phyloP scores from a whole-genome alignment of 1,140 invertebrate genomes.

The Halesus radiatus region DNA sequence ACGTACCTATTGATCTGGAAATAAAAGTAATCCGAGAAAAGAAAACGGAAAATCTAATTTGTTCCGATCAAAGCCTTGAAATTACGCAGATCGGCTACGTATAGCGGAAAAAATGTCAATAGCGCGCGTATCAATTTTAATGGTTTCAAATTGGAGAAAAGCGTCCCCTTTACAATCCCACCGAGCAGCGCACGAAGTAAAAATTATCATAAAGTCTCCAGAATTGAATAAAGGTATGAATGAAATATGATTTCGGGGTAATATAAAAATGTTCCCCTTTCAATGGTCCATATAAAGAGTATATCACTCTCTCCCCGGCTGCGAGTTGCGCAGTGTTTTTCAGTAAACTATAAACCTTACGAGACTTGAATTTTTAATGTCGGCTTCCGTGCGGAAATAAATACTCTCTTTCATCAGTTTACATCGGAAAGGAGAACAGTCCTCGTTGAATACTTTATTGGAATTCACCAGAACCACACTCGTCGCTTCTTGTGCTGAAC shows the following conservation, averaged over 20 bases:
- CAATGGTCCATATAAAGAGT: not conserved
- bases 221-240: constrained; percentile 32
- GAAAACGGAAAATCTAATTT: constrained; percentile 4
- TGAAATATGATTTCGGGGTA: constrained; percentile 27
- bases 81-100: constrained; percentile 21
- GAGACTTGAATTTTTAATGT: constrained; percentile 16
- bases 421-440: not conserved
- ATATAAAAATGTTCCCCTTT: constrained; percentile 31
- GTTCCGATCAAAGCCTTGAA: not conserved
- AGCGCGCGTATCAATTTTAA: constrained; percentile 19
- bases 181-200: not conserved
- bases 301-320: not conserved
- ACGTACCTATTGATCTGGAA: too few species aligned
- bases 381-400: constrained; percentile 24
- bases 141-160: constrained; percentile 15
- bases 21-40: not conserved
- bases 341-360: constrained; percentile 21
- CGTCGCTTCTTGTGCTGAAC: not conserved
- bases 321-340: not conserved
- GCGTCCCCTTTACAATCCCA: not conserved
- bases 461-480: not conserved
- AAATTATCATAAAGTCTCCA: constrained; percentile 31
- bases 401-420: constrained; percentile 30
- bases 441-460: constrained; percentile 26
- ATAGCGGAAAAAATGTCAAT: not conserved